A percentile compares a stretch with the other conserved stretches of the same genome.
Conservation (phyloP, 1,140 invertebrate genomes). For the Cepaea nemoralis region DNA sequence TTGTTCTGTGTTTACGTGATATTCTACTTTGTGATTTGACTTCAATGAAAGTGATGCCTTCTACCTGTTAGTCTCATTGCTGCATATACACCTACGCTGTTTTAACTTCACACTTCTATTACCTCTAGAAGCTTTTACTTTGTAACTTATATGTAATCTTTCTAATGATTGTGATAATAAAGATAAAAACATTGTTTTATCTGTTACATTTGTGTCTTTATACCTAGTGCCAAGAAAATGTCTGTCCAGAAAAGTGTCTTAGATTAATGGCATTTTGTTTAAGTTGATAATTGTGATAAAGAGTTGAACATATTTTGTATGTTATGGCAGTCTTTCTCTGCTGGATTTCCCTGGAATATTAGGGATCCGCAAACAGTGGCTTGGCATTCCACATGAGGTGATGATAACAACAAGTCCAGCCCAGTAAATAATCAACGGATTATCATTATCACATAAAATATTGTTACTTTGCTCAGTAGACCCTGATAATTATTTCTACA, state of each 20-base stretch:
- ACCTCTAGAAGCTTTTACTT: neutral
- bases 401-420: too few relatives aligned
- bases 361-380: too few relatives aligned
- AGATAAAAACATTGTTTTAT: neutral
- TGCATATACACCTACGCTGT: neutral
- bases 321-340: too few relatives aligned
- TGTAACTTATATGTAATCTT: neutral
- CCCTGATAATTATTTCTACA: too few relatives aligned
- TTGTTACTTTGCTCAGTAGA: too few relatives aligned
- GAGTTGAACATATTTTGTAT: neutral
- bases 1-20: neutral
- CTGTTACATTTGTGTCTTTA: neutral
- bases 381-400: too few relatives aligned
- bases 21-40: too few relatives aligned
- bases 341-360: too few relatives aligned
- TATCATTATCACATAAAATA: too few relatives aligned
- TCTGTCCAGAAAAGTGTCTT: neutral
- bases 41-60: too few relatives aligned
- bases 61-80: neutral
- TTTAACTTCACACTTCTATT: neutral
- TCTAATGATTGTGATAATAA: neutral
- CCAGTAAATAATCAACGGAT: too few relatives aligned
- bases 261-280: neutral
- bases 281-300: conserved; percentile 13
- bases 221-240: neutral